Conservation (phyloP, 2,797 vertebrate species). For the Crax fasciolata region DNA sequence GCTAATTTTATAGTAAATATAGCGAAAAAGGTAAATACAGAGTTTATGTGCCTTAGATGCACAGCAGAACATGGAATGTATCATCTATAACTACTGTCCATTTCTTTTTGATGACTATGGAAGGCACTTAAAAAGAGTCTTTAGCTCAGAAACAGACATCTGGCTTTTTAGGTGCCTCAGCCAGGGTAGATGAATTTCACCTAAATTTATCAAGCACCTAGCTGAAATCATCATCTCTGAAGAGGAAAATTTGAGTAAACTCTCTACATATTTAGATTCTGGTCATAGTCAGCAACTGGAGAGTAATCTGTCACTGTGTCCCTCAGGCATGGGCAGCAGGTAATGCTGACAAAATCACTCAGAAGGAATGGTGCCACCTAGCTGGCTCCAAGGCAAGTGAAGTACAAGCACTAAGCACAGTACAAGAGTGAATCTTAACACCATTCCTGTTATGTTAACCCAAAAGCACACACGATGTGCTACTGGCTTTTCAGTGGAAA, state of each 20-base stretch:
- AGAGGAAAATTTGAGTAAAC: background rate
- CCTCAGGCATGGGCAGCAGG: background rate
- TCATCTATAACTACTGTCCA: background rate
- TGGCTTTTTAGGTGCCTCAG: background rate
- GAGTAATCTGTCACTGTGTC: background rate
- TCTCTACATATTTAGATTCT: background rate
- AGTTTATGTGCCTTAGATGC: background rate
- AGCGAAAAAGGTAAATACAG: background rate
- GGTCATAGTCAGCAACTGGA: background rate
- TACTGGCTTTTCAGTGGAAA: background rate
- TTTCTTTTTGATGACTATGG: background rate
- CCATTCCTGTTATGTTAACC: background rate
- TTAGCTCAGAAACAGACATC: background rate
- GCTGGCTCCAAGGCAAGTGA: background rate
- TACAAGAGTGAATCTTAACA: background rate
- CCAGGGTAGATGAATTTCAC: background rate
- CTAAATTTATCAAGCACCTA: background rate
- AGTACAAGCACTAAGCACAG: background rate
- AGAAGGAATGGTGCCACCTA: background rate
- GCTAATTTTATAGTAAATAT: background rate
- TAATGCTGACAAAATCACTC: background rate
- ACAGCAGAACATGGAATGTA: background rate
- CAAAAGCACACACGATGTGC: background rate
- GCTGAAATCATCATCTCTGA: fast-evolving
- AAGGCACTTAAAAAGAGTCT: background rate